Percentiles rank a stretch among this genome's conserved stretches.
These are phyloP conservation scores for Hylaeus volcanicus DNA, from an alignment of 1,140 invertebrate genomes.

Conservation along the genomic window DNA sequence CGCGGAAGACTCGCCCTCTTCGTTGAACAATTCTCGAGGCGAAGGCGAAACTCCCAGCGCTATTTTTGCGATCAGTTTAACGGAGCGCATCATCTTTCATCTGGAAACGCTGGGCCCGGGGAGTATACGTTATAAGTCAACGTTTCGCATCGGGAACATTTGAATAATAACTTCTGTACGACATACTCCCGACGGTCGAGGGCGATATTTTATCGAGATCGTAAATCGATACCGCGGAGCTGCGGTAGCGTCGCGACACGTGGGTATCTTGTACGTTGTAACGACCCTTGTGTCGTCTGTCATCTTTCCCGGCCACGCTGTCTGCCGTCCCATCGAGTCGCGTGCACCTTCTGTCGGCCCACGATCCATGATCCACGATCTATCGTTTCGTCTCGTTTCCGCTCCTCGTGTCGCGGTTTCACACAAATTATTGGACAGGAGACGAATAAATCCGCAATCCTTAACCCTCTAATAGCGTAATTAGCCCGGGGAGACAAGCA, in stretches of 20 bases:
- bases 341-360: conserved; percentile 19
- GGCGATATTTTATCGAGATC: conserved; percentile 51
- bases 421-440: no score
- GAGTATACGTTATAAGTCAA: conserved; percentile 21
- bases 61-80: neutral
- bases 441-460: no score
- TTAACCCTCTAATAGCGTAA: no score
- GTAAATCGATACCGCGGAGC: conserved; percentile 46
- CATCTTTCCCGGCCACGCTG: conserved; percentile 42
- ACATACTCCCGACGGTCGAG: conserved; percentile 17
- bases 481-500: no score
- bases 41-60: neutral
- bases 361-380: neutral
- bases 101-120: neutral
- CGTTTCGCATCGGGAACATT: conserved; percentile 37
- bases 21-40: no score
- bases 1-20: no score
- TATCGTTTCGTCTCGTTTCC: neutral
- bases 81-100: conserved; percentile 14
- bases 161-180: conserved; percentile 44
- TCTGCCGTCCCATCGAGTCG: conserved; percentile 23
- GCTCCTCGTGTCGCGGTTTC: no score
- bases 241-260: conserved; percentile 50
- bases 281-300: conserved; percentile 56
- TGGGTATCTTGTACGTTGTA: conserved; percentile 50